A percentile compares a stretch with the other conserved stretches of the same genome.
These are phyloP conservation scores for Poeciliopsis retropinna DNA, from an alignment of 2,113 vertebrate species.

Conservation along the genomic window DNA sequence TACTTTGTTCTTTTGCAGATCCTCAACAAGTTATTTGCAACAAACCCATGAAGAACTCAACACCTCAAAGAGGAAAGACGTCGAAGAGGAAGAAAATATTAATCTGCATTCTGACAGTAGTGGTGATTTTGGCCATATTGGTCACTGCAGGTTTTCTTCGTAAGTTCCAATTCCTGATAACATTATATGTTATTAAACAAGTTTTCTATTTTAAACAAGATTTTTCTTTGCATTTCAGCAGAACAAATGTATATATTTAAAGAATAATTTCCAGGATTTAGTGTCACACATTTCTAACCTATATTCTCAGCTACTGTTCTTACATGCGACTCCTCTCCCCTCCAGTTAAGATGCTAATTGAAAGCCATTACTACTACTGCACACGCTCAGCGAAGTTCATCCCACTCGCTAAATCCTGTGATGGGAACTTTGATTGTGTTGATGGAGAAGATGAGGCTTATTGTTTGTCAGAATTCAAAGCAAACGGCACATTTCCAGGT, in stretches of 20 bases:
- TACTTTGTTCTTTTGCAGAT: slow-evolving; percentile 12
- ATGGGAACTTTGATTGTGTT: slow-evolving; percentile 81
- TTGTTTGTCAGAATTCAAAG: slow-evolving; percentile 72
- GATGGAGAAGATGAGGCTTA: slow-evolving; percentile 84
- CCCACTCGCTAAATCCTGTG: slow-evolving; percentile 76
- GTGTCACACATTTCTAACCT: neutral
- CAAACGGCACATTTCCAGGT: slow-evolving; percentile 78
- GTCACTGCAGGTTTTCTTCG: slow-evolving; percentile 71
- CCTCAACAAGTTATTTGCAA: slow-evolving; percentile 67
- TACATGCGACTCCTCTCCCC: neutral
- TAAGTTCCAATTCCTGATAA: slow-evolving; percentile 54
- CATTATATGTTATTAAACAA: neutral
- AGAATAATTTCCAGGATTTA: neutral
- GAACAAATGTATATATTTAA: neutral
- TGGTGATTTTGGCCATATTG: slow-evolving; percentile 70
- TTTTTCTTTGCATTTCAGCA: neutral
- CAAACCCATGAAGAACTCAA: slow-evolving; percentile 69
- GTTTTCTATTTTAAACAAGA: neutral
- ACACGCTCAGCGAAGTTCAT: slow-evolving; percentile 82
- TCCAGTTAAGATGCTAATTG: slow-evolving; percentile 82
- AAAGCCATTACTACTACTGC: slow-evolving; percentile 88
- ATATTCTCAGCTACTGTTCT: neutral
- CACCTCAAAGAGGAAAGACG: slow-evolving; percentile 28
- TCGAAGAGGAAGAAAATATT: slow-evolving; percentile 49
- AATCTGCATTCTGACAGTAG: slow-evolving; percentile 58